Evolutionary conservation across 2,113 vertebrate species (phyloP).

Genomic region (Calypte anna): DNA sequence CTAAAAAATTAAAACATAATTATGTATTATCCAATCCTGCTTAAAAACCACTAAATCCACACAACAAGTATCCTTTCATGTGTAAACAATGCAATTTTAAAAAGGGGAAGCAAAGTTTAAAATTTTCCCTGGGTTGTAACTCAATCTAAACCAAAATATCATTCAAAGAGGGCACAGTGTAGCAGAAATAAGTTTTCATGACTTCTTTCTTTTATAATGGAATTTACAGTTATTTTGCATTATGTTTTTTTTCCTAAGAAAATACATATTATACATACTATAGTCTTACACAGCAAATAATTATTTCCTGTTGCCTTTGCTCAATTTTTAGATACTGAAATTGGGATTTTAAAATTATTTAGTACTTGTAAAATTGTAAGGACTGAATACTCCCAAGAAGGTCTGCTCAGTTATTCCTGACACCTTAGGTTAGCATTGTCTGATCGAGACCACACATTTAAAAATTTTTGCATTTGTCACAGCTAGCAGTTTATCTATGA

Average conservation of each 20-base stretch:
- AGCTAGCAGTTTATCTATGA: not conserved
- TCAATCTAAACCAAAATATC: not conserved
- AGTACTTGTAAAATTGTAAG: not conserved
- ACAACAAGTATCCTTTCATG: conserved; percentile 2
- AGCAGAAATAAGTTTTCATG: not conserved
- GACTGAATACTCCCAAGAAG: not conserved
- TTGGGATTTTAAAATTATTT: not conserved
- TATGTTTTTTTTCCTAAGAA: not conserved
- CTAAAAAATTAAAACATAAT: conserved; percentile 75
- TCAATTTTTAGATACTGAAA: not conserved
- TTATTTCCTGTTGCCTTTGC: not conserved
- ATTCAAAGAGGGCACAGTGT: not conserved
- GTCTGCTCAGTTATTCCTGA: not conserved
- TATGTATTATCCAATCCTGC: conserved; percentile 6
- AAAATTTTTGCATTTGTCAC: not conserved
- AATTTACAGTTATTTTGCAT: not conserved
- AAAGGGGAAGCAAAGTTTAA: not conserved
- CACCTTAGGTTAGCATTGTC: not conserved
- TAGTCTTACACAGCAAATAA: not conserved
- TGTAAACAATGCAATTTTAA: not conserved
- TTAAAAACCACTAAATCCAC: conserved; percentile 19
- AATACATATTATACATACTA: not conserved
- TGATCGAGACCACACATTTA: not conserved
- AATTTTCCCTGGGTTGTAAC: not conserved
- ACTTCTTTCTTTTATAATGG: not conserved